Evolutionary conservation across 2,113 vertebrate species (phyloP).

Genomic region (Seriola quinqueradiata): DNA sequence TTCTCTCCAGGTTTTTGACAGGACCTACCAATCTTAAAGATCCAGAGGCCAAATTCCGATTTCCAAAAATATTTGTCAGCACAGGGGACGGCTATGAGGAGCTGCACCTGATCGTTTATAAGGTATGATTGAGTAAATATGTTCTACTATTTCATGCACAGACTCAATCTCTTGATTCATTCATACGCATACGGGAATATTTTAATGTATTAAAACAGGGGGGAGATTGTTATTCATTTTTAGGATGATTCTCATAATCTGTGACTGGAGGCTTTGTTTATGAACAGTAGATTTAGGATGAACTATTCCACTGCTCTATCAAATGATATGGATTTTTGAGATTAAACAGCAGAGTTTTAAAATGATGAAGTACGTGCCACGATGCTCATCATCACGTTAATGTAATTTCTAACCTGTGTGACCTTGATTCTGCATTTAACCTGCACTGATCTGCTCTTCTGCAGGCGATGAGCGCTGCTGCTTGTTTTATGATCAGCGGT

Average conservation of each 20-base stretch:
- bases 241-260: conserved; percentile 61
- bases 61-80: conserved; percentile 97
- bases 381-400: conserved; percentile 46
- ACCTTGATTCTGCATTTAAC: conserved; percentile 52
- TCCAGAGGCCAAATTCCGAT: conserved; percentile 95
- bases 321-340: conserved; percentile 56
- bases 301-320: conserved; percentile 38
- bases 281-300: conserved; percentile 35
- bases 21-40: conserved; percentile 96
- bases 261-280: conserved; percentile 50
- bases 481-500: conserved; percentile 98
- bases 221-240: conserved; percentile 19
- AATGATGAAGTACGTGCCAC: conserved; percentile 50
- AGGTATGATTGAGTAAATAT: conserved; percentile 83
- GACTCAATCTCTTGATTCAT: conserved; percentile 5
- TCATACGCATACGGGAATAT: neutral
- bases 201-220: conserved; percentile 25
- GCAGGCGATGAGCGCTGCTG: conserved; percentile 98
- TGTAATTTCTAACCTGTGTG: conserved; percentile 46
- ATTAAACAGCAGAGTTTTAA: conserved; percentile 67
- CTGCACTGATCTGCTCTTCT: conserved; percentile 55
- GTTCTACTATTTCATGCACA: neutral
- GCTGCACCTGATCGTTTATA: conserved; percentile 98
- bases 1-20: conserved; percentile 92
- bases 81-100: conserved; percentile 92